Base-by-base conservation (phyloP, 2,888 invertebrate species). In the Phortica okadai region DNA sequence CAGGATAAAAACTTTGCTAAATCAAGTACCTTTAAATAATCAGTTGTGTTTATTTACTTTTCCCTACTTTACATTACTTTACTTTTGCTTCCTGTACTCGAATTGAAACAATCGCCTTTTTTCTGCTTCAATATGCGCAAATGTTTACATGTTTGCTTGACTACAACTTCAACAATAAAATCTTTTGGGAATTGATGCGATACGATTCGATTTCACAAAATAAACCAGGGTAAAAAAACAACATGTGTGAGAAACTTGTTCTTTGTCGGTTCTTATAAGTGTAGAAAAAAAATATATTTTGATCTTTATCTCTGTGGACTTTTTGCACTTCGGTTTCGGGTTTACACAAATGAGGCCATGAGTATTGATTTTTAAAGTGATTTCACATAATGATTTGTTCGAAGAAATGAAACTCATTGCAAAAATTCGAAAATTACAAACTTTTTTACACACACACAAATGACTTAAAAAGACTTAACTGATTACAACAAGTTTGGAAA, bases 141-240 rank as follows among this genome's bases (percentile, higher is more conserved):
- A 56, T 14, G 21, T 45, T 25, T 72, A 2, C 14, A 14, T 50
- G 14, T 50, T 50, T 50, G 50, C 78, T 82, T 82, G 6, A 16
- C 33, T 33, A 14, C 21, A 78, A 50, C 73, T 64, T 41, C 33
- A 33, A 72, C 33, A 62, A 62, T 88, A 83, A 88, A 80, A 81
- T 80, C 84, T 83, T 83, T 85, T 80, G 79, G 70, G 78, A 80
- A 82, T 58, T 33, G 33, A 33, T 33, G 33, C 33, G 33, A 33
- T 1, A 4, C 50, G 14, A 50, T 14, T 50, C 14, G 14, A 50
- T 50, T 50, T 14, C 8, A 50, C 50, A 16, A 73, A 73, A 73
- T 7, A 42, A 42, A 58, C 14, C 2, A 42, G 62, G 8, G 1
- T 1, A 33, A 56, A 54, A 41, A 16, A 73, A 45, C 25, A 56